phyloP scores from a whole-genome alignment of 1,140 invertebrate species.

The Batillaria attramentaria region DNA sequence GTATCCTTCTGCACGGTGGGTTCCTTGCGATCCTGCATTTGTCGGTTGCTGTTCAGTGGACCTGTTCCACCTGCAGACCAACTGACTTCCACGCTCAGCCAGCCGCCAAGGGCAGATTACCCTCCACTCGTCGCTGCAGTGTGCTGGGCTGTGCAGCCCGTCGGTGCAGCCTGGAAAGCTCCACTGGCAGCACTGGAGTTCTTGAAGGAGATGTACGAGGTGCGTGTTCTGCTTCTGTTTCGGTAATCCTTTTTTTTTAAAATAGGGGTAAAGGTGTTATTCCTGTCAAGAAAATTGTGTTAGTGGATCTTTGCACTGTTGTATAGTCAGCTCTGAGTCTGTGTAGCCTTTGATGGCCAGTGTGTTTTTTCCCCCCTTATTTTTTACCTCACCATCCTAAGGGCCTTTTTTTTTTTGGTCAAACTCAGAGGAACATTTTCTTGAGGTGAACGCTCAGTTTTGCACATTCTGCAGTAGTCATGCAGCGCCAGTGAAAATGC shows the following conservation, averaged over 20 bases:
- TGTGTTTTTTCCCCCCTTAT: no score
- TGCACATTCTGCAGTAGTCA: no score
- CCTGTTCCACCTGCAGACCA: conserved; percentile 39
- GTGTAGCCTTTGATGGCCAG: no score
- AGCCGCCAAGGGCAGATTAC: conserved; percentile 42
- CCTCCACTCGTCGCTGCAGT: conserved; percentile 57
- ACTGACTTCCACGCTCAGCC: conserved; percentile 33
- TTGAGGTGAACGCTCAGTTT: no score
- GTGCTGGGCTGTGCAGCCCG: conserved; percentile 57
- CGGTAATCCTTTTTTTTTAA: conserved; percentile 4
- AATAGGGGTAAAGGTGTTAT: no score
- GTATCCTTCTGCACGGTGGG: conserved; percentile 55
- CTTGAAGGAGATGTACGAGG: conserved; percentile 62
- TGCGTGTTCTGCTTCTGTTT: conserved; percentile 17
- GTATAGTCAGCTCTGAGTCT: no score
- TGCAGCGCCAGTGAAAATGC: no score
- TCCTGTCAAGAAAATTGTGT: no score
- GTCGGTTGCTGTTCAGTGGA: conserved; percentile 50
- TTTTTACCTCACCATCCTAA: no score
- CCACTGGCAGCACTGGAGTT: conserved; percentile 57
- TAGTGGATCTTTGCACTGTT: no score
- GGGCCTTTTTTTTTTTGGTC: no score
- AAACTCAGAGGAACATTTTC: no score
- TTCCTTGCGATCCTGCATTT: conserved; percentile 48
- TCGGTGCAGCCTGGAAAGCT: conserved; percentile 45